Conservation (phyloP, 1,140 invertebrate species). For the Atta texana region DNA sequence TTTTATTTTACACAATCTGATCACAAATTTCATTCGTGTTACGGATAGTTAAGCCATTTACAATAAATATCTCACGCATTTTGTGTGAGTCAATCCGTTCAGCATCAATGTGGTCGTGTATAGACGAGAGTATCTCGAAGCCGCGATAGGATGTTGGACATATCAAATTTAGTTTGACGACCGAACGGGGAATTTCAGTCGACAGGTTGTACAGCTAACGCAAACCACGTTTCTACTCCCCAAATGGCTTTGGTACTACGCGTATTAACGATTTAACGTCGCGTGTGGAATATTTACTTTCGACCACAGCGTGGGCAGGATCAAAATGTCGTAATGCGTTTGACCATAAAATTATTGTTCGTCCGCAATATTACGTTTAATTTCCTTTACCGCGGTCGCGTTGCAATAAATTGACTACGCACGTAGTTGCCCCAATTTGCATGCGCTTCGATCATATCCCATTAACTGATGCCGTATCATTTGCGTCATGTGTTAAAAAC, state of each 20-base stretch:
- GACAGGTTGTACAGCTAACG: conserved; percentile 64
- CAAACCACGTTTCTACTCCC: conserved; percentile 68
- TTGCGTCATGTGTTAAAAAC: conserved; percentile 6
- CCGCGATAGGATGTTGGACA: conserved; percentile 65
- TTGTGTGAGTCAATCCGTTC: conserved; percentile 30
- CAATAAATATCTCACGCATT: conserved; percentile 36
- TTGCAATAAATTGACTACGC: conserved; percentile 67
- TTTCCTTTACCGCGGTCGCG: conserved; percentile 56
- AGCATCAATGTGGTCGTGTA: not conserved
- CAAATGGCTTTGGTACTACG: conserved; percentile 54
- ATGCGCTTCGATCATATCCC: conserved; percentile 54
- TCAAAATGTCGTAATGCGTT: conserved; percentile 71
- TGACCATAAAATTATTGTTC: conserved; percentile 70
- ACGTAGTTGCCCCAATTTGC: conserved; percentile 30
- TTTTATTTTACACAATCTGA: not conserved
- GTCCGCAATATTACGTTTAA: conserved; percentile 64
- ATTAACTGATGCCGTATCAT: conserved; percentile 46
- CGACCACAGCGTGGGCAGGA: conserved; percentile 64
- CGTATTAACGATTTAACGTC: conserved; percentile 73
- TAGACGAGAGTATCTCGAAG: conserved; percentile 48
- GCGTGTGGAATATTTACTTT: conserved; percentile 71
- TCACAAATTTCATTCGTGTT: conserved; percentile 4
- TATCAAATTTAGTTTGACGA: conserved; percentile 74
- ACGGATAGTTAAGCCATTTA: conserved; percentile 9
- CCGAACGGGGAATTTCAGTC: conserved; percentile 66